Percentiles rank a stretch among this genome's conserved stretches.
Conservation (phyloP, 2,113 vertebrate genomes). For the Parotia lawesii region DNA sequence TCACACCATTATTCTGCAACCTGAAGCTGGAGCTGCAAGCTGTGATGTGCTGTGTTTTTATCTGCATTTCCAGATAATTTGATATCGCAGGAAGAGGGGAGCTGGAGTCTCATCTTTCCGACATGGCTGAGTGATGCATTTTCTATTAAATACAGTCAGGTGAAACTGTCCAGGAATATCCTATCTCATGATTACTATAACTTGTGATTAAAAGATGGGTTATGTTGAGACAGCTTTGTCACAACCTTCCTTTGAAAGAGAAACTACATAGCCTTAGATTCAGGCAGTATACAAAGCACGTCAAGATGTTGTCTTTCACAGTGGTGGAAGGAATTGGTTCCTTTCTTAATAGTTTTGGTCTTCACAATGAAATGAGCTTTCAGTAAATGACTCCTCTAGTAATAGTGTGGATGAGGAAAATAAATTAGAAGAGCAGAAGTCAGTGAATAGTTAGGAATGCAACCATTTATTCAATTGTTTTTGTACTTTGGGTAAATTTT, state of each 20-base stretch:
- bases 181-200: neutral
- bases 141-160: neutral
- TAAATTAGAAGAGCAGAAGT: constrained; percentile 7
- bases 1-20: neutral
- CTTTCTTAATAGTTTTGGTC: constrained; percentile 15
- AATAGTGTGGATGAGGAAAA: neutral
- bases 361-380: constrained; percentile 9
- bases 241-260: constrained; percentile 18
- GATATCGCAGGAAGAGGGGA: neutral
- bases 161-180: neutral
- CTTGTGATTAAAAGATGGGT: neutral
- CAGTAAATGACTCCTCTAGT: constrained; percentile 14
- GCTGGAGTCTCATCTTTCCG: neutral
- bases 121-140: neutral
- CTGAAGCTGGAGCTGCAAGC: neutral
- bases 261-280: constrained; percentile 1
- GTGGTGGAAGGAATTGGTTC: neutral
- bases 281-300: neutral
- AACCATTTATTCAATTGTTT: neutral
- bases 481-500: neutral
- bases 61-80: neutral
- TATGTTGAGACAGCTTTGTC: neutral
- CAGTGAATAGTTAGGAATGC: neutral
- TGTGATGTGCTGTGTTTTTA: neutral
- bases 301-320: neutral